A percentile compares a stretch with the other conserved stretches of the same genome.
Conservation (phyloP, 1,140 invertebrate genomes). For the Alviniconcha marisindica region DNA sequence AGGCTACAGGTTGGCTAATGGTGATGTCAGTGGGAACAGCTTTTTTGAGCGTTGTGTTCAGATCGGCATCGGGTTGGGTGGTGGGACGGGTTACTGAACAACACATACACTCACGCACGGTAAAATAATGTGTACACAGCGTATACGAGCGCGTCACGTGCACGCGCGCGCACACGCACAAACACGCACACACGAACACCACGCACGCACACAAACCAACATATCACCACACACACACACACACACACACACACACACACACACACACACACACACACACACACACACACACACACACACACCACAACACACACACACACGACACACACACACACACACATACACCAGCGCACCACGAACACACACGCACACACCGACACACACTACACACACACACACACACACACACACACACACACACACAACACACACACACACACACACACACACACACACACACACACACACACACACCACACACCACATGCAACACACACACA, state of each 20-base stretch:
- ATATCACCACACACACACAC: not conserved
- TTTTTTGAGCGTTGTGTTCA: too few relatives aligned
- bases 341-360: too few relatives aligned
- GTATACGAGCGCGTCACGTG: too few relatives aligned
- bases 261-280: not conserved
- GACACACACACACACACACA: not conserved
- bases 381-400: too few relatives aligned
- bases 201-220: not conserved
- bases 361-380: not conserved
- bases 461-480: not conserved
- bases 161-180: not conserved
- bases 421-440: slow-evolving; percentile 2
- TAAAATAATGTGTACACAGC: too few relatives aligned
- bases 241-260: not conserved
- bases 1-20: too few relatives aligned
- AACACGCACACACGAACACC: too few relatives aligned
- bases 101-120: too few relatives aligned
- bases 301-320: not conserved
- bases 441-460: not conserved
- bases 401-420: not conserved
- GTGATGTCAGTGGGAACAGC: too few relatives aligned
- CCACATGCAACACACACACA: slow-evolving; percentile 8
- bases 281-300: not conserved
- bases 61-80: too few relatives aligned
- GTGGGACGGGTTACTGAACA: too few relatives aligned